Base-by-base conservation (phyloP, 2,888 invertebrate species). In the Stenoptilia bipunctidactyla region DNA sequence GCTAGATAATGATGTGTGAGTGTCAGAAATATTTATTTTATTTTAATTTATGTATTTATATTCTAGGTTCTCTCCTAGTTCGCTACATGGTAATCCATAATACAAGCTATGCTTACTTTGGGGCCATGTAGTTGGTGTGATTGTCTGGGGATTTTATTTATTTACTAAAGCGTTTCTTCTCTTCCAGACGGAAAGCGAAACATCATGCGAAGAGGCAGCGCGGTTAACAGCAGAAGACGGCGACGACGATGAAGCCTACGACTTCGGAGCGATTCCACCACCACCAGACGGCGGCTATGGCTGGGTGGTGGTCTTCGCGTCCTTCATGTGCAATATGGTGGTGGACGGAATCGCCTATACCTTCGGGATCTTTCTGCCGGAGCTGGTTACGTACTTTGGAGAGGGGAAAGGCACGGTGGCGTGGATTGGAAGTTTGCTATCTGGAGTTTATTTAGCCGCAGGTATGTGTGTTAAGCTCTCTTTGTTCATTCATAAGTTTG, bases 321-420 rank as follows among this genome's bases (percentile, higher is more conserved):
- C 97, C 35, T 97, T 99, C 77, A 90, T 98, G 90, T 96, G 96
- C 80, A 98, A 98, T 87, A 89, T 98, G 86, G 93, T 98, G 55
- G 97, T 99, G 42, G 98, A 99, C 73, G 99, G 96, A 55, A 96
- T 99, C 48, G 95, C 97, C n/a, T 98, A 98, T 77, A 96, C 97
- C 5, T 99, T 98, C 73, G 98, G 98, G 40, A 92, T 98, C 61
- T 95, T 96, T 83, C 87, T 96, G 36, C 87, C 88, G 15, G 90
- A 92, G 58, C 90, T 96, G 58, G 92, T 92, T 45, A 82, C 74
- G 1, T 90, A 90, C 65, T 99, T 95, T 67, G 90, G 90, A 15
- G 93, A 92, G 62, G 92, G 94, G 40, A 93, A 92, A 59, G 94
- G 94, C 40, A 94, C 90, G 49, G 92, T 92, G 27, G 94, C 98